Percentiles rank a stretch among this genome's conserved stretches.
Evolutionary conservation across 1,140 invertebrate genomes (phyloP).

Genomic region (Zaprionus ornatus): DNA sequence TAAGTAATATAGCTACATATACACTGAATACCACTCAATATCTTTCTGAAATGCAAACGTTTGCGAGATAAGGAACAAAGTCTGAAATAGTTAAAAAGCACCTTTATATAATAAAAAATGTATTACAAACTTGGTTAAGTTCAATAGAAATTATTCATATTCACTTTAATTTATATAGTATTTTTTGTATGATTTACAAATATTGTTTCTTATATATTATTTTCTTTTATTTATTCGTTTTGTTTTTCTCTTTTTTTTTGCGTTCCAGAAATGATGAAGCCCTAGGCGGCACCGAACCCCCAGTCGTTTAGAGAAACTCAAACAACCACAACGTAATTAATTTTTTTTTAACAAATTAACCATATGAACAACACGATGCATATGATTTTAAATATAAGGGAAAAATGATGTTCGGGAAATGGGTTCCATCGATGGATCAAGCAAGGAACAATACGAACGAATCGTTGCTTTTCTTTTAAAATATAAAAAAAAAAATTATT

Average conservation of each 20-base stretch:
- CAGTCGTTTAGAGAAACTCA: conserved; percentile 68
- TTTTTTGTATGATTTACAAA: not conserved
- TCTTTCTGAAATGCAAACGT: conserved; percentile 35
- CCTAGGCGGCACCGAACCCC: conserved; percentile 72
- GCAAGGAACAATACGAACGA: conserved; percentile 13
- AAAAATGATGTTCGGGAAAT: not conserved
- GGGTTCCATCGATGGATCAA: conserved; percentile 16
- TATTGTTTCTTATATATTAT: conserved; percentile 4
- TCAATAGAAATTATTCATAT: not conserved
- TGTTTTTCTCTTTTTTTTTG: conserved; percentile 23
- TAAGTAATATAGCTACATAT: not conserved
- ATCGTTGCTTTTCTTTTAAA: conserved; percentile 44
- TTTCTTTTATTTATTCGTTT: conserved; percentile 22
- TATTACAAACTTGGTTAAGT: not conserved
- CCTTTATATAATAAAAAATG: not conserved
- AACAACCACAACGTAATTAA: conserved; percentile 49
- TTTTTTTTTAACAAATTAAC: conserved; percentile 64
- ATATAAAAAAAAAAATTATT: conserved; percentile 33
- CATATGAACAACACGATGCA: conserved; percentile 14
- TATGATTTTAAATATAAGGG: conserved; percentile 47
- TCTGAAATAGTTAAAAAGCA: conserved; percentile 51
- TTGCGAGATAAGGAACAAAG: conserved; percentile 47
- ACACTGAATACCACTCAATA: conserved; percentile 18
- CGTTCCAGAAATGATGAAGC: conserved; percentile 59
- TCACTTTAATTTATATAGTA: conserved; percentile 1